Conservation (phyloP, 2,888 invertebrate genomes). For the Heliothis peltigera region DNA sequence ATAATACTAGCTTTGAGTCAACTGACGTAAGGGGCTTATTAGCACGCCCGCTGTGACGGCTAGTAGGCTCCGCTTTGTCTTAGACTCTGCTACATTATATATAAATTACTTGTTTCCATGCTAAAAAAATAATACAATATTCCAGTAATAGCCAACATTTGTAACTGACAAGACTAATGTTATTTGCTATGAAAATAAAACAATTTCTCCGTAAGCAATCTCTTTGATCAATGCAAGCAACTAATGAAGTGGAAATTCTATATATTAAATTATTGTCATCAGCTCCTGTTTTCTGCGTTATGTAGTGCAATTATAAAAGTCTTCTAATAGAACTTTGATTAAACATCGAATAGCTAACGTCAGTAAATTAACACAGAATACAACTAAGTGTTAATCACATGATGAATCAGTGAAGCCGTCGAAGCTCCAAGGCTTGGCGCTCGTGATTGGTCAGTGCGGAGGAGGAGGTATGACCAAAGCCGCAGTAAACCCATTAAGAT, state of each 20-base stretch:
- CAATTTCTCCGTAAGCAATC: conserved; percentile 50
- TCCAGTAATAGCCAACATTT: conserved; percentile 57
- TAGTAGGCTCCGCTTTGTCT: conserved; percentile 69
- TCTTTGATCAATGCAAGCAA: conserved; percentile 56
- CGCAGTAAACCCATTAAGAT: conserved; percentile 84
- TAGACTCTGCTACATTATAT: conserved; percentile 59
- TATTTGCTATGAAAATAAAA: conserved; percentile 60
- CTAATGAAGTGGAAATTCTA: conserved; percentile 58
- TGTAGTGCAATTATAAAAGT: conserved; percentile 62
- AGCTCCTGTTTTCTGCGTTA: conserved; percentile 67
- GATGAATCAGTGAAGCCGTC: conserved; percentile 82
- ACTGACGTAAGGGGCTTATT: conserved; percentile 86
- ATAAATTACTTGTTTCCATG: conserved; percentile 61
- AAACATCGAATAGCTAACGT: conserved; percentile 59
- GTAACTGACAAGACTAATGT: conserved; percentile 59
- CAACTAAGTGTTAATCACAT: conserved; percentile 79
- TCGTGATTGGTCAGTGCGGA: conserved; percentile 81
- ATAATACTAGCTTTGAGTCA: conserved; percentile 83
- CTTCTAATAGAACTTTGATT: conserved; percentile 59
- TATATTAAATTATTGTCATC: conserved; percentile 58
- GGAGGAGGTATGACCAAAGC: conserved; percentile 84
- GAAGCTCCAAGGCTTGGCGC: conserved; percentile 69
- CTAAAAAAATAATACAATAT: conserved; percentile 64
- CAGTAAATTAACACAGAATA: conserved; percentile 73
- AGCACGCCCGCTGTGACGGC: conserved; percentile 79